Base-by-base conservation (phyloP, 2,888 invertebrate genomes). In the Acronicta leporina region DNA sequence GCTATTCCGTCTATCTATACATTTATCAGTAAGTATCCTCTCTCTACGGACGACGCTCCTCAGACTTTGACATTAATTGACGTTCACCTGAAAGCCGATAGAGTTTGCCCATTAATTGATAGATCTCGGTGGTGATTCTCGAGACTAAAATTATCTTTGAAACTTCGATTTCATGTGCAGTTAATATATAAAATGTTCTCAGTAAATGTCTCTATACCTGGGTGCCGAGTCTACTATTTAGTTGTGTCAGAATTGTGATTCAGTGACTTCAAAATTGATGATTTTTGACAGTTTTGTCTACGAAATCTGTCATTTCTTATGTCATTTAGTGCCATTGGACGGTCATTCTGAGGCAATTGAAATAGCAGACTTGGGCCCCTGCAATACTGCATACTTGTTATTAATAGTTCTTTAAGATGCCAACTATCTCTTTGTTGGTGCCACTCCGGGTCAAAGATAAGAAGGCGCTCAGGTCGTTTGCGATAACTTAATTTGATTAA, bases 51-150 rank as follows among this genome's bases (percentile, higher is more conserved):
- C 82, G 72, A 80, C 74, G 79, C 82, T 85, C 75, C 81, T 80
- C 78, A 81, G 75, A 76, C 80, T 84, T 80, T 82, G 86, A 88
- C 83, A 85, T 87, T 90, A 90, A 92, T 92, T 90, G 91, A 88
- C 88, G 84, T 88, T 88, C 84, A 89, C 84, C 87, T 89, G 86
- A 88, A 90, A 87, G 84, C 84, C 86, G 84, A 89, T 87, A 82
- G 87, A 88, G 87, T 90, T 88, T 82, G 83, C 80, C 84, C 85
- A 86, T 85, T 91, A 92, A 91, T 90, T 92, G 88, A 92, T 90
- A 89, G 87, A 90, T 90, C 87, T 87, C 84, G 86, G 86, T 84
- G 84, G 82, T 72, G 77, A 79, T 81, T 80, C 79, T 68, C 71
- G 63, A 74, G 61, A 66, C 67, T 63, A 62, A 71, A 77, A 79